A percentile compares a stretch with the other conserved stretches of the same genome.
Conservation (phyloP, 1,140 invertebrate species). For the Samia ricini region DNA sequence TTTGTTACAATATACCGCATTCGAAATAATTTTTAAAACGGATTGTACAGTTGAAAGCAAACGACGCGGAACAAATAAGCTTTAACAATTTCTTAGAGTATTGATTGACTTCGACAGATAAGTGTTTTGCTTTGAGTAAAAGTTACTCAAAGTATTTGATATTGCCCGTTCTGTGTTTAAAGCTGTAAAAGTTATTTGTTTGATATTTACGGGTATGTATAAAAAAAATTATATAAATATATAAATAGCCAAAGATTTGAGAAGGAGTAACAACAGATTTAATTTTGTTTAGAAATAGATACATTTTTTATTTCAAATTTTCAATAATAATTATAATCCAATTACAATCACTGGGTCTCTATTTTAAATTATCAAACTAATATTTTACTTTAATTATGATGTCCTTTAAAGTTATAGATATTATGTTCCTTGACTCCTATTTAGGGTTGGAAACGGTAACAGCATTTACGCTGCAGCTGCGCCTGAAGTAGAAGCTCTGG, state of each 20-base stretch:
- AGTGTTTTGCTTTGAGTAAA: not conserved
- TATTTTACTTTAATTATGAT: no score
- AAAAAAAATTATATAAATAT: not conserved
- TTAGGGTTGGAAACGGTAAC: slow-evolving; percentile 53
- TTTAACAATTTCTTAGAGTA: not conserved
- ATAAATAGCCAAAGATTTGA: no score
- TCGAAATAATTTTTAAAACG: slow-evolving; percentile 15
- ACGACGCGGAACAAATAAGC: slow-evolving; percentile 11
- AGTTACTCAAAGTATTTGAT: not conserved
- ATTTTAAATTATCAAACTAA: no score
- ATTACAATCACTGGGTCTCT: no score
- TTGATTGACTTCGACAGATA: not conserved
- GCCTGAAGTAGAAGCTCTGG: slow-evolving; percentile 60
- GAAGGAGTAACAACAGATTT: no score
- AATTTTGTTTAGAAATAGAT: no score
- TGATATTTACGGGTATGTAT: not conserved
- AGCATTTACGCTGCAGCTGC: slow-evolving; percentile 62
- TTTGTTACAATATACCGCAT: slow-evolving; percentile 16
- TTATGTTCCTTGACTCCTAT: not conserved
- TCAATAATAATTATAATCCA: no score
- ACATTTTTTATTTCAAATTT: no score
- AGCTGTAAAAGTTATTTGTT: not conserved
- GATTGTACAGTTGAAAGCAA: slow-evolving; percentile 14
- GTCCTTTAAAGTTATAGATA: not conserved
- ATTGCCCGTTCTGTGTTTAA: not conserved